Conservation (phyloP, 2,888 invertebrate species). For the Leptopilina syphax region DNA sequence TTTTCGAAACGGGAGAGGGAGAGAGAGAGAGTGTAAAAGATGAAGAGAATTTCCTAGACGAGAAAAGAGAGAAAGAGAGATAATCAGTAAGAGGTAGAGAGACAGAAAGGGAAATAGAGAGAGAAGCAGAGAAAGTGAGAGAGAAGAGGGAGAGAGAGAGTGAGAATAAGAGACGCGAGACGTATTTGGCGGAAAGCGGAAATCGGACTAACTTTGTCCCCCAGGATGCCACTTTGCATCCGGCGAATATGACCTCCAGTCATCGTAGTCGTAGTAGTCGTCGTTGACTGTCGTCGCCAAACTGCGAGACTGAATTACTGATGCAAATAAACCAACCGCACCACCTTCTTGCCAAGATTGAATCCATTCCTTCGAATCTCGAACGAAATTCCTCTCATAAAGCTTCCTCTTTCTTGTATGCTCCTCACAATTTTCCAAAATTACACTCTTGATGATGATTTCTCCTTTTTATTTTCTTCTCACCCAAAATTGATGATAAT, state of each 20-base stretch:
- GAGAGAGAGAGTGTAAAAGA: too few relatives aligned
- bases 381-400: constrained; percentile 69
- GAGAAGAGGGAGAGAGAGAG: too few relatives aligned
- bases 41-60: too few relatives aligned
- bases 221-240: constrained; percentile 72
- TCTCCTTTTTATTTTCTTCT: too few relatives aligned
- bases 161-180: not conserved
- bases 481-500: too few relatives aligned
- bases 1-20: not conserved
- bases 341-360: constrained; percentile 72
- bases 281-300: constrained; percentile 51
- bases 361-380: constrained; percentile 68
- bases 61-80: not conserved
- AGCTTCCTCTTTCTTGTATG: constrained; percentile 63
- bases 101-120: too few relatives aligned
- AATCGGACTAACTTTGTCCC: constrained; percentile 58
- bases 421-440: too few relatives aligned
- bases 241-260: constrained; percentile 55
- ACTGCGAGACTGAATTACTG: constrained; percentile 70
- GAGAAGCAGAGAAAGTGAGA: not conserved
- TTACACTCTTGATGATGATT: too few relatives aligned
- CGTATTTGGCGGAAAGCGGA: constrained; percentile 35
- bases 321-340: constrained; percentile 73
- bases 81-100: not conserved
- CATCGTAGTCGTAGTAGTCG: constrained; percentile 10